These are phyloP conservation scores for Drosophila nebulosa DNA, from an alignment of 1,140 invertebrate species.

Conservation along the genomic window DNA sequence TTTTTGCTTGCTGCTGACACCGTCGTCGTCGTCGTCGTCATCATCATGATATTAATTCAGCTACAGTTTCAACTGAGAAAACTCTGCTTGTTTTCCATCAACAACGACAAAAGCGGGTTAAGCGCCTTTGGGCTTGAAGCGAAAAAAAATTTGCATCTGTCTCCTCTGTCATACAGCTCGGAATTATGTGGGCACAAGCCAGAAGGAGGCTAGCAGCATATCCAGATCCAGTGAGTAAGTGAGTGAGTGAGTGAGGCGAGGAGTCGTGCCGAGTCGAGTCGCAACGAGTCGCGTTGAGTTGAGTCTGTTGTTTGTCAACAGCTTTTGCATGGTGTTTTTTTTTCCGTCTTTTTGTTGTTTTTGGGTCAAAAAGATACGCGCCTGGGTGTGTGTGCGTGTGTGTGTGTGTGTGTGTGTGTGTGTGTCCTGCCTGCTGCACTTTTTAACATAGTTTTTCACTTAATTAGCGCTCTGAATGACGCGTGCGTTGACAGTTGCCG, in stretches of 20 bases:
- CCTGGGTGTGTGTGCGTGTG: background rate
- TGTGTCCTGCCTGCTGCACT: conserved; percentile 19
- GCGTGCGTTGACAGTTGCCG: conserved; percentile 66
- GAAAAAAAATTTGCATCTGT: conserved; percentile 63
- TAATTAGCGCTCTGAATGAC: conserved; percentile 74
- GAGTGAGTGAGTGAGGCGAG: no score
- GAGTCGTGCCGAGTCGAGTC: background rate
- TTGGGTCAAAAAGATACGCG: conserved; percentile 65
- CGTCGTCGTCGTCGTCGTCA: conserved; percentile 33
- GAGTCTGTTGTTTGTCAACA: conserved; percentile 70
- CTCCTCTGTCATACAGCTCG: conserved; percentile 23
- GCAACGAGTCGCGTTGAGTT: background rate
- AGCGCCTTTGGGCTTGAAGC: conserved; percentile 69
- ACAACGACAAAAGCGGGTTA: conserved; percentile 57
- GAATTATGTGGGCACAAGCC: conserved; percentile 66
- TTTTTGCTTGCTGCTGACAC: conserved; percentile 27
- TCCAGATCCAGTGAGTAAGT: no score
- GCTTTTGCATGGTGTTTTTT: conserved; percentile 45
- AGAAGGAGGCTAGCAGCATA: conserved; percentile 10
- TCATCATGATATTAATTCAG: conserved; percentile 17
- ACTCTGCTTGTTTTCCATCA: conserved; percentile 46
- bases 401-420: background rate
- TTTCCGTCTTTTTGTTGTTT: conserved; percentile 37
- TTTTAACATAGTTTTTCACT: conserved; percentile 76
- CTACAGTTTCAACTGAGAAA: conserved; percentile 5